A percentile compares a stretch with the other conserved stretches of the same genome.
These are phyloP conservation scores for Piscicola geometra DNA, from an alignment of 2,888 invertebrate species.

Conservation along the genomic window DNA sequence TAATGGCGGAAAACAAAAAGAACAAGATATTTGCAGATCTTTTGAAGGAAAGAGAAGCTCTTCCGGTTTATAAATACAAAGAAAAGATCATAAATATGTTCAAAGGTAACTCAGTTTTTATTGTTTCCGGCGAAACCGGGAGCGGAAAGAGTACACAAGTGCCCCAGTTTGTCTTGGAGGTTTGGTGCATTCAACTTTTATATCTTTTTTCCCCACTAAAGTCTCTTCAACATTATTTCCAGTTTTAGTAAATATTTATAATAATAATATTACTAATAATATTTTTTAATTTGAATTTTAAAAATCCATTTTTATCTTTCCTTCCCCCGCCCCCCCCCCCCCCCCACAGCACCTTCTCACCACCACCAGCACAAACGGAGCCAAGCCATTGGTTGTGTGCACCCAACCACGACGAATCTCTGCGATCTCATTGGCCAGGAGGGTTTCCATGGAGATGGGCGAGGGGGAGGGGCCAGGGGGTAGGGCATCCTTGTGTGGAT, in stretches of 20 bases:
- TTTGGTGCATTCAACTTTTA: not conserved
- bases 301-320: not conserved
- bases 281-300: not conserved
- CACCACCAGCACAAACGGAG: not conserved
- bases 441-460: conserved; percentile 53
- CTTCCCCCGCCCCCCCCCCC: not conserved
- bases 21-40: conserved; percentile 43
- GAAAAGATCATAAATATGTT: conserved; percentile 46
- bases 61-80: conserved; percentile 50
- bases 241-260: not conserved
- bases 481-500: conserved; percentile 42
- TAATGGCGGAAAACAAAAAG: conserved; percentile 22
- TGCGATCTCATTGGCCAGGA: conserved; percentile 49
- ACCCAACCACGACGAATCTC: conserved; percentile 54
- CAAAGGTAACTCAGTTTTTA: conserved; percentile 46
- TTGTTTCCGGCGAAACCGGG: conserved; percentile 54
- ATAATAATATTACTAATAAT: not conserved
- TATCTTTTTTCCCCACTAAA: conserved; percentile 3
- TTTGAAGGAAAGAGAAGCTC: conserved; percentile 45
- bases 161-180: conserved; percentile 54
- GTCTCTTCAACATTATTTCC: not conserved
- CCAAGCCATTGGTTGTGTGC: conserved; percentile 45
- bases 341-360: not conserved
- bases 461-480: conserved; percentile 46
- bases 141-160: conserved; percentile 55